Evolutionary conservation across 2,888 invertebrate species (phyloP), one percentile per base, ranked within the genome.

Genomic region (Apeira syringaria): DNA sequence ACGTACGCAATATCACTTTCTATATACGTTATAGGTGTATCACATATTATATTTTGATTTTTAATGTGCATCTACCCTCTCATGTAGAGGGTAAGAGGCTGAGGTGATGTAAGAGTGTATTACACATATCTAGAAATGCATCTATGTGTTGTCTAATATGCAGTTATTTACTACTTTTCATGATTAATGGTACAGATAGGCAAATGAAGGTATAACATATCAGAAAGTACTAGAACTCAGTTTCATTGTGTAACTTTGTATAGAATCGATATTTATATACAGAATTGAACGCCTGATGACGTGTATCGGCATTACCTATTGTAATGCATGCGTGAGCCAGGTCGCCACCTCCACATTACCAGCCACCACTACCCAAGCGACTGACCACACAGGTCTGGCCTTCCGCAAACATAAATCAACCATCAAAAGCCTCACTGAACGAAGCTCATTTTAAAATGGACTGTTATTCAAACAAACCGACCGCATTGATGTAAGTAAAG

Each of bases 301-400:
- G 76, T 68, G 53, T 57, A 59, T 59, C 65, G 47, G 47, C 77
- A 87, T 87, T 85, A 84, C 69, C 70, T 80, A 88, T 87, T 87
- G 78, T 85, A 86, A 87, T 83, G 68, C 72, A 85, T 83, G 77
- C 81, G 74, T 70, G 72, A 68, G 64, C 64, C 71, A 61, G 80
- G 81, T 84, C 83, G 68, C 61, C 74, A 75, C 78, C 76, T 80
- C 74, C 61, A 50, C 61, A 61, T 59, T 60, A 58, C 63, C 51
- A 64, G 64, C 55, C 58, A 53, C 48, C 45, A 53, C 43, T 43
- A 61, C 5, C 20, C 7, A 20, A 7, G 7, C 2, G 6, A 4
- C 17, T 5, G 53, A 62, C 83, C 77, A 74, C 51, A 43, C 32
- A 50, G 24, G 43, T 26, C 39, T 60, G 78, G 67, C 69, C 78